Base-by-base conservation (phyloP, 2,797 vertebrate species). In the Takifugu rubripes region DNA sequence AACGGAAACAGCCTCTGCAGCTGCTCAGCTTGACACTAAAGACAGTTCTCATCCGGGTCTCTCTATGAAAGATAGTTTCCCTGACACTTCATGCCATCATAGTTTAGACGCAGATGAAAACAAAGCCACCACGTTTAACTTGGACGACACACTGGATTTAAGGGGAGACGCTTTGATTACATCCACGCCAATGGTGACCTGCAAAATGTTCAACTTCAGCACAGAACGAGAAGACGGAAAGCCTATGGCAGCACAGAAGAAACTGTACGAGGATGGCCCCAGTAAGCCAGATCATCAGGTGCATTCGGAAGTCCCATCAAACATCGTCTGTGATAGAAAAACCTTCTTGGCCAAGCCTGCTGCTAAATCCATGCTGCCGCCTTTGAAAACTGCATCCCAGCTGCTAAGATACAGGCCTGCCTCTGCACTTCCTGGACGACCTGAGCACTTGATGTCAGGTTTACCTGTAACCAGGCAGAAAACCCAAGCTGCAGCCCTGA, bases 131-230 rank as follows among this genome's bases (percentile, higher is more conserved):
- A 1, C 15, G 0, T 85, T 86, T 25, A 54, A 66, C 48, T 55
- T 83, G 45, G 83, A 90, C 33, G 82, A 86, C 21, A 66, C 70
- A 1, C 25, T 88, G 0, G 83, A 85, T 61, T 61, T 84, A 11
- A 65, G 6, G 49, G 11, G 3, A 1, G 71, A 64, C 11, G 4
- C 12, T 10, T 24, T 75, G 25, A 25, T 72, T 3, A 82, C 85
- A 0, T 90, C 88, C 15, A 90, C 88, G 0, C 88, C 88, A 5
- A 87, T 88, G 76, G 17, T 58, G 0, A 46, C 17, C 5, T 59
- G 50, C 60, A 86, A 59, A 62, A 40, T 68, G 1, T 46, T 58
- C 3, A 66, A 14, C 36, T 46, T 59, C 0, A 24, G 10, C 25
- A 5, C 1, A 6, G 24, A 58, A 6, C 1, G 2, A 16, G 54